Base-by-base conservation (phyloP, 1,140 invertebrate genomes). In the Armadillidium nasatum region DNA sequence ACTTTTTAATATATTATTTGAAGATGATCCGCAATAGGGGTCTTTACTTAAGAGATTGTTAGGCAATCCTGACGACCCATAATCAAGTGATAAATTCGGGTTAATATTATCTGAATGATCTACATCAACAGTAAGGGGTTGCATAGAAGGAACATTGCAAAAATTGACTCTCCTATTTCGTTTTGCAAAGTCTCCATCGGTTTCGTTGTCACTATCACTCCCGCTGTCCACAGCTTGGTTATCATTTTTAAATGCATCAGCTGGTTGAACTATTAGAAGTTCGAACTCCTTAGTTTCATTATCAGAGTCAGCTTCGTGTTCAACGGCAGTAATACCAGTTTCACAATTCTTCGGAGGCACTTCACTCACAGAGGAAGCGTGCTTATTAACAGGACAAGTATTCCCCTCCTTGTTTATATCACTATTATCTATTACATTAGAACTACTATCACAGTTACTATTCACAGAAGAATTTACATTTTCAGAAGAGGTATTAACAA, bases 181-280 rank as follows among this genome's bases (percentile, higher is more conserved):
- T 46, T 72, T 79, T n/a, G 74, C 67, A 9, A 60, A 44, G 44
- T 72, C 44, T 45, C 76, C 78, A 13, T 50, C 46, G n/a, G 74
- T 33, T 9, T 79, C 78, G 66, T 76, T 71, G 72, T 79, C 78
- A 71, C 78, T 79, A 71, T 81, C 79, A 71, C 79, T 81, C 75
- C 78, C 79, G 73, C 79, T 81, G 66, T 81, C 79, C 50, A 81
- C 78, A 60, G 79, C 79, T 66, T 73, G 74, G 50, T 81, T 81
- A 19, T 81, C 79, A 70, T 81, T 75, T n/a, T 77, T 74, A 66
- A 78, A 54, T 3, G 79, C 77, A 13, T 81, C 79, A 10, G 79
- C 67, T 33, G 79, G 79, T 19, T 81, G 76, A 75, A 44, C 75
- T 68, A 78, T 77, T 54, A 78, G 73, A 22, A 80, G 22, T n/a